These are phyloP conservation scores for Rhynchotus rufescens DNA, from an alignment of 2,797 vertebrate species.

Conservation along the genomic window DNA sequence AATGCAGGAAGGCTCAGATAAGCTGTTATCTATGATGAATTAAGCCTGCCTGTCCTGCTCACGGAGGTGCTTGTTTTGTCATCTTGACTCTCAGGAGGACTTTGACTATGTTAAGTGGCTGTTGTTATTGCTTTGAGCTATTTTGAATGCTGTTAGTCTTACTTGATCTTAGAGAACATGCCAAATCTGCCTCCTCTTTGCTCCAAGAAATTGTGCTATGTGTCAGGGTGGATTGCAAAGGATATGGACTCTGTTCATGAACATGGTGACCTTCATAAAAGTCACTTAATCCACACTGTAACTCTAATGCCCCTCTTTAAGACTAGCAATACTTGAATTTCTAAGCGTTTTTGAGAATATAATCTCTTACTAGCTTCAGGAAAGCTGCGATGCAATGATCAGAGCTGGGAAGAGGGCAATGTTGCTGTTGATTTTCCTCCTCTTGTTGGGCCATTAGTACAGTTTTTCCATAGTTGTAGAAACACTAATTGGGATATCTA, in stretches of 20 bases:
- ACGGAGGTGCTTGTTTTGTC: slow-evolving; percentile 14
- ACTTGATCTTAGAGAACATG: not conserved
- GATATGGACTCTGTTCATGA: slow-evolving; percentile 3
- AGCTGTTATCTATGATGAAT: slow-evolving; percentile 6
- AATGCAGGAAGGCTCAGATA: not conserved
- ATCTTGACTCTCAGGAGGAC: not conserved
- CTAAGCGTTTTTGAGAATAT: slow-evolving; percentile 7
- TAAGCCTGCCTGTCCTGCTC: not conserved
- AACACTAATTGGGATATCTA: not conserved
- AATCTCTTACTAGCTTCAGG: slow-evolving; percentile 10
- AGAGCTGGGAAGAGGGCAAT: not conserved
- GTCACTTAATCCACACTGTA: slow-evolving; percentile 17
- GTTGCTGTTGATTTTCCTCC: not conserved
- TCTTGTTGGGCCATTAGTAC: not conserved
- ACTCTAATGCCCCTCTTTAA: slow-evolving; percentile 21
- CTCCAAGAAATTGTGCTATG: not conserved
- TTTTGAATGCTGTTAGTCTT: not conserved
- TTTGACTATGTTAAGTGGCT: slow-evolving; percentile 2
- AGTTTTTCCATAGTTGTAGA: not conserved
- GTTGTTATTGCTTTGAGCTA: not conserved
- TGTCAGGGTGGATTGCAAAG: not conserved
- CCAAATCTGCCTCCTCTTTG: not conserved
- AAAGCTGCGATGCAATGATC: not conserved
- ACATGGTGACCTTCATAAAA: slow-evolving; percentile 42
- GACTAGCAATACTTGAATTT: slow-evolving; percentile 22